Percentiles rank a stretch among this genome's conserved stretches.
phyloP scores from a whole-genome alignment of 2,888 invertebrate species.

The Lepetodrilus schrolli region DNA sequence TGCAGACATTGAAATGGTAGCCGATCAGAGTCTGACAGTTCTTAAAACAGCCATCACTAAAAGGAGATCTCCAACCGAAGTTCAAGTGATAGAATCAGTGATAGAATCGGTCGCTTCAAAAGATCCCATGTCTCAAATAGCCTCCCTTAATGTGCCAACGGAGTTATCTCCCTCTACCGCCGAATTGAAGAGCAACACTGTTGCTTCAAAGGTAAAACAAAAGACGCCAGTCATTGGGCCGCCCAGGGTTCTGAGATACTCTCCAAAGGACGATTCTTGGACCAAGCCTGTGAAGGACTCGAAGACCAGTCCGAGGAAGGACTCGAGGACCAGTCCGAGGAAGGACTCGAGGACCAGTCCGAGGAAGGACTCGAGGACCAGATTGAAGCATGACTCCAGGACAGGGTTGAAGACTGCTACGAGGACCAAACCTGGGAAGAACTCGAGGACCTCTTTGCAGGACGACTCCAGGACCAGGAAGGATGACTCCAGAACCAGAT shows the following conservation, averaged over 20 bases:
- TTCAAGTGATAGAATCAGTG: background rate
- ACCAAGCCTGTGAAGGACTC: too few species aligned
- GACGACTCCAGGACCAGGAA: too few species aligned
- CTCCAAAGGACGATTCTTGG: too few species aligned
- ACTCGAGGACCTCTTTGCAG: too few species aligned
- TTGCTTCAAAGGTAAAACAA: too few species aligned
- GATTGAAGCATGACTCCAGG: background rate
- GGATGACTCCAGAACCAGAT: too few species aligned
- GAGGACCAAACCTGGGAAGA: too few species aligned
- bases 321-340: background rate
- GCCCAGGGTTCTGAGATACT: too few species aligned
- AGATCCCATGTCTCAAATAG: background rate
- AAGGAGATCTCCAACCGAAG: background rate
- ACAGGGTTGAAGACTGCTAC: too few species aligned
- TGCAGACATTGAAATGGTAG: background rate
- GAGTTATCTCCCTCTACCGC: too few species aligned
- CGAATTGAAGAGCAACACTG: too few species aligned
- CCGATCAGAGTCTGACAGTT: background rate
- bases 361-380: background rate
- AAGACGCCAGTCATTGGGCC: too few species aligned
- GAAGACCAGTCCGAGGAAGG: background rate
- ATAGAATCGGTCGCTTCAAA: background rate
- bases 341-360: background rate
- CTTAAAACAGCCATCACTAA: background rate
- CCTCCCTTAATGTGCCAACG: background rate